Evolutionary conservation across 2,113 vertebrate species (phyloP), one percentile per base, ranked within the genome.

Genomic region (Chamaea fasciata): DNA sequence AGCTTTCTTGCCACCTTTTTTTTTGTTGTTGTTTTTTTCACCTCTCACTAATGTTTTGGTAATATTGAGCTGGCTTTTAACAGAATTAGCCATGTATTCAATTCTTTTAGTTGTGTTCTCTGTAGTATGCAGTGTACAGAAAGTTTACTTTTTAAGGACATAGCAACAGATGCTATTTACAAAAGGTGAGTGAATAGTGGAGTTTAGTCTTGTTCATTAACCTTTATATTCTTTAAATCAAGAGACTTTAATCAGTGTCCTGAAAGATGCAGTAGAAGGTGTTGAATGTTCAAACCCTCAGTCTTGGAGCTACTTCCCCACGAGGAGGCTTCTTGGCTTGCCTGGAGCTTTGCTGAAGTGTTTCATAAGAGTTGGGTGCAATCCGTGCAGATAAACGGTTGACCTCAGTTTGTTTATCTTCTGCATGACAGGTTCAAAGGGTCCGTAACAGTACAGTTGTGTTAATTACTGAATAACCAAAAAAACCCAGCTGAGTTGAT

Each of bases 391-490:
- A 91, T 87, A 89, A 95, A 89, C 1, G 2, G 39, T 74, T 86
- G 30, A 91, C 90, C 87, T 88, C 70, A 60, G n/a, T 59, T 94
- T 94, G 94, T 95, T 95, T 95, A 24, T 94, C 64, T 96, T 95
- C 86, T 86, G 68, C 90, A 37, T 89, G 88, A 75, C 56, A 70
- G 64, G 86, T 94, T 94, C 89, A 75, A 28, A 96, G 87, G 70
- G 71, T 93, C 74, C 2, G 1, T 83, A 86, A 57, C 41, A 86
- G 50, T 71, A 52, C 60, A 33, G 75, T 88, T 91, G 33, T 74
- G 56, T 77, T 92, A 92, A 87, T 92, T 89, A 89, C 27, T 92
- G 62, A 94, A 75, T 94, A 94, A 93, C 28, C 44, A 49, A 91
- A 79, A 83, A 67, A 75, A 10, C 0, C 4, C 46, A 69, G 31